A percentile compares a stretch with the other conserved stretches of the same genome.
Evolutionary conservation across 2,888 invertebrate genomes (phyloP).

Genomic region (Platypus cylindrus): DNA sequence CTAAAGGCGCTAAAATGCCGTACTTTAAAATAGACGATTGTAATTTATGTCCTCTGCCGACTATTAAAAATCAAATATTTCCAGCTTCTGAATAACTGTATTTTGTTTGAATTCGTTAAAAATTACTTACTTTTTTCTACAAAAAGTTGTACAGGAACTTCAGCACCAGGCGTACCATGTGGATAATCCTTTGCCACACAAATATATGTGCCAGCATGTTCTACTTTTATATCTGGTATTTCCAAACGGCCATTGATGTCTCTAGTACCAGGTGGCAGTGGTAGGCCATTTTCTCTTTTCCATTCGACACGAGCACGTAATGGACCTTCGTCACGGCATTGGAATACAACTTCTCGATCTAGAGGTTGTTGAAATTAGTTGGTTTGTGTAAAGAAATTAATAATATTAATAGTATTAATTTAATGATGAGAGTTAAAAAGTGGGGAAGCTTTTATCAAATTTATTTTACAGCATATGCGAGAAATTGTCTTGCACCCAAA

Average conservation of each 20-base stretch:
- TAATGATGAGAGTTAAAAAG: background rate
- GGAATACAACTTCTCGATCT: constrained; percentile 89
- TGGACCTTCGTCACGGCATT: constrained; percentile 84
- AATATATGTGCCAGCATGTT: constrained; percentile 69
- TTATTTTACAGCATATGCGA: too few species aligned
- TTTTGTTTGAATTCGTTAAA: constrained; percentile 5
- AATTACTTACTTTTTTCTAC: constrained; percentile 65
- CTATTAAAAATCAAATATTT: constrained; percentile 4
- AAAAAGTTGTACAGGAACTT: constrained; percentile 53
- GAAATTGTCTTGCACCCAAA: too few species aligned
- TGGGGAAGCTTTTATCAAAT: background rate
- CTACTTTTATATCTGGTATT: constrained; percentile 64
- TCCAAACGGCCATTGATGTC: constrained; percentile 71
- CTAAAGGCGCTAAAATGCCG: constrained; percentile 44
- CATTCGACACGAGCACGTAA: constrained; percentile 62
- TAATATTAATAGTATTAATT: background rate
- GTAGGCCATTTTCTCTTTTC: constrained; percentile 56
- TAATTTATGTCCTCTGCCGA: constrained; percentile 18
- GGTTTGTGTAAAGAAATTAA: too few species aligned
- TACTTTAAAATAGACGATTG: constrained; percentile 37
- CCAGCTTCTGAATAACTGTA: background rate
- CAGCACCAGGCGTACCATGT: constrained; percentile 47
- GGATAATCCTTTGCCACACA: constrained; percentile 67
- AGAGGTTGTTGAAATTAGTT: too few species aligned
- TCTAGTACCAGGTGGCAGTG: constrained; percentile 63